A percentile compares a stretch with the other conserved stretches of the same genome.
Evolutionary conservation across 2,888 invertebrate species (phyloP).

Genomic region (Cryptocheilus praepositus): DNA sequence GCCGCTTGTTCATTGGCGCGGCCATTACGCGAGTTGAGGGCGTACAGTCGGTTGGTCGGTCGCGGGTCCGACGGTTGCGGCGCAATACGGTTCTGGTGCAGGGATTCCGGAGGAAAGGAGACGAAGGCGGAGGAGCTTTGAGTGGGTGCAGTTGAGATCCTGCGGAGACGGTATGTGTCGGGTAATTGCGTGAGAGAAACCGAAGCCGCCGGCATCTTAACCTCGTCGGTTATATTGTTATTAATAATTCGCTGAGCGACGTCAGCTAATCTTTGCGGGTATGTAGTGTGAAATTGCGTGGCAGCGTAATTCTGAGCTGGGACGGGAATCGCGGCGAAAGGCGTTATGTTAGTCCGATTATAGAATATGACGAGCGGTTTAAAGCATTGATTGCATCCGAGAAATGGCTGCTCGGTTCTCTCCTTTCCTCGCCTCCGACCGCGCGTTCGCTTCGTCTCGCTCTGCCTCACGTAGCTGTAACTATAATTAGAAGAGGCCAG

Average conservation of each 20-base stretch:
- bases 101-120: too few species aligned
- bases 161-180: neutral
- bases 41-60: conserved; percentile 24
- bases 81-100: neutral
- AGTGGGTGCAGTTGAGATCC: too few species aligned
- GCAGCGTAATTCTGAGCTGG: too few species aligned
- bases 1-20: conserved; percentile 29
- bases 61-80: neutral
- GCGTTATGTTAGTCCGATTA: neutral
- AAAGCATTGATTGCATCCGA: conserved; percentile 8
- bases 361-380: conserved; percentile 9
- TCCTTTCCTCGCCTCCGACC: neutral
- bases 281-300: too few species aligned
- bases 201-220: neutral
- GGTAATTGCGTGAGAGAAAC: neutral
- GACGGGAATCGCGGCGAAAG: too few species aligned
- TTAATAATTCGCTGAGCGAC: too few species aligned
- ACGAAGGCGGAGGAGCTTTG: too few species aligned
- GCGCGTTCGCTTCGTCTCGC: neutral
- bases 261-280: too few species aligned
- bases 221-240: too few species aligned
- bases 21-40: conserved; percentile 40
- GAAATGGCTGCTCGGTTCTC: conserved; percentile 48
- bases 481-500: conserved; percentile 51
- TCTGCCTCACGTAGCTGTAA: conserved; percentile 21